A percentile compares a stretch with the other conserved stretches of the same genome.
phyloP scores from a whole-genome alignment of 2,797 vertebrate genomes.

The Pangasius krempfi region DNA sequence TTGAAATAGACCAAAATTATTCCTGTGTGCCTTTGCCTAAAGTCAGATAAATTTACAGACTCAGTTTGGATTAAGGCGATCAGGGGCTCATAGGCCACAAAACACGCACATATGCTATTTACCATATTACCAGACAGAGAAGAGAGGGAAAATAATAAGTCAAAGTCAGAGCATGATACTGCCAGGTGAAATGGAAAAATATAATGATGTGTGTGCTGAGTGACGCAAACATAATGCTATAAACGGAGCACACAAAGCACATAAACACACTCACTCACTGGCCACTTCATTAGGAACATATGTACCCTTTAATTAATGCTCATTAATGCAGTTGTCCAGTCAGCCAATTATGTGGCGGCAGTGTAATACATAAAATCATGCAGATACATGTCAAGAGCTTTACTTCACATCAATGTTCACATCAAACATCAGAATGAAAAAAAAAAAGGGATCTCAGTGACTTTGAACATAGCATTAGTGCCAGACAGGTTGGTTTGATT shows the following conservation, averaged over 20 bases:
- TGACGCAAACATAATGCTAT: conserved; percentile 3
- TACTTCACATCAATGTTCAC: not conserved
- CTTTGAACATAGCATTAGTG: not conserved
- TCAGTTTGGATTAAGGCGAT: not conserved
- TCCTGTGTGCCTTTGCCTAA: not conserved
- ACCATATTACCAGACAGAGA: not conserved
- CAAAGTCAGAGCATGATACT: not conserved
- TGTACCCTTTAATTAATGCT: not conserved
- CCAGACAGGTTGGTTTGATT: not conserved
- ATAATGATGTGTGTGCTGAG: not conserved
- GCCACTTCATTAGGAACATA: not conserved
- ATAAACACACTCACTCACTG: not conserved
- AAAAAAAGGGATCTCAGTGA: not conserved
- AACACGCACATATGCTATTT: not conserved
- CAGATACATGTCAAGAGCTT: not conserved
- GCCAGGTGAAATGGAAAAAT: conserved; percentile 13
- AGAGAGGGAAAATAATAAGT: not conserved
- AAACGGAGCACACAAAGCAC: not conserved
- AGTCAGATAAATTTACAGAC: not conserved
- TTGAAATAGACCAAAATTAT: conserved; percentile 1
- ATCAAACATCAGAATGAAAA: not conserved
- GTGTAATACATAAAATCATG: not conserved
- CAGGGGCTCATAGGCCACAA: not conserved
- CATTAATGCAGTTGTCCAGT: not conserved
- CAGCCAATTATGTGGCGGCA: not conserved